Base-by-base conservation (phyloP, 2,888 invertebrate genomes). In the Pediacus dermestoides region DNA sequence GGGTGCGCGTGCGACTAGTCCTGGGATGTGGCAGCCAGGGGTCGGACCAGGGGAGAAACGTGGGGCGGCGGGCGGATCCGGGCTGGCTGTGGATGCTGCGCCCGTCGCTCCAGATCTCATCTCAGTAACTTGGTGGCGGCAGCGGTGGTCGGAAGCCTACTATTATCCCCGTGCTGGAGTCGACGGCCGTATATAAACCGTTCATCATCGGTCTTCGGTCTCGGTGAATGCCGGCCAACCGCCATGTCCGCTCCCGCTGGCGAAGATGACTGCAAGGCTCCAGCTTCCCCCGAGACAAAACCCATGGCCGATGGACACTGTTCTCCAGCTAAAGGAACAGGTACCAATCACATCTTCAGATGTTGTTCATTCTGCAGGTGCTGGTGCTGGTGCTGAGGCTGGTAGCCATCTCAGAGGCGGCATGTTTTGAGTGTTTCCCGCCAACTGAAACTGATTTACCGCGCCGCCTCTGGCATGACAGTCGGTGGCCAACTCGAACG, bases 11-110 rank as follows among this genome's bases (percentile, higher is more conserved):
- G 34, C 26, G 34, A 34, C 34, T 34, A 26, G 26, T 26, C 21
- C 34, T 15, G 22, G 34, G 28, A 28, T 26, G 14, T 16, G 31
- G 31, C 10, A n/a, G 16, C 8, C 9, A n/a, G 26, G 54, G 54
- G 55, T 50, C 48, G 53, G 48, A 37, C 50, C 46, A 43, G 45
- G 48, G 48, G 43, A 46, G 23, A 26, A 22, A 26, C 7, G 10
- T 15, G 25, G 23, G 33, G 34, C 23, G 27, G 34, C 15, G 48
- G 53, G 39, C 48, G 55, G 52, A 57, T 53, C 54, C 50, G 50
- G 56, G 53, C 48, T 44, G 46, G 55, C 48, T 42, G 49, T 46
- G 55, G 63, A 78, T 59, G 78, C 77, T 37, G 76, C 77, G n/a
- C 77, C 76, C 44, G 60, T 53, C 12, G 52, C 48, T 27, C 40